Base-by-base conservation (phyloP, 2,888 invertebrate species). In the Panzeria rudis region DNA sequence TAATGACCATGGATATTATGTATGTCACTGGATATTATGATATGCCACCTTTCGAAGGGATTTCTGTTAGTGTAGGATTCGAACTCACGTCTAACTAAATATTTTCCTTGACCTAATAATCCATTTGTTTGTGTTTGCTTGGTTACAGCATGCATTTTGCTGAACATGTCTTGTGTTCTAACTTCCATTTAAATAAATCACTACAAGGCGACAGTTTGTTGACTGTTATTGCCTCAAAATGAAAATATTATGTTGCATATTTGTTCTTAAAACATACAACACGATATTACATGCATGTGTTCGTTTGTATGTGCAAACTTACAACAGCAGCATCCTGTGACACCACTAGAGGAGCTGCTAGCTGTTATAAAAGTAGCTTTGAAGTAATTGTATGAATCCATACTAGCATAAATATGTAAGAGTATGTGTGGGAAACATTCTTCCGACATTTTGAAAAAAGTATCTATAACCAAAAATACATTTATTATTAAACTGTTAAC, bases 201-300 rank as follows among this genome's bases (percentile, higher is more conserved):
- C 86, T 71, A 84, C 54, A 75, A 86, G 83, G 75, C 79, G 87
- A 87, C 86, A 87, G 84, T 85, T 86, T 86, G 86, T 85, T 87
- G 87, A 87, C 87, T 83, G 87, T 87, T 87, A 87, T 87, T 87
- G 87, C 87, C 86, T 87, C 84, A 56, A 86, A 87, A 85, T 87
- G 86, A 86, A 87, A 87, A 86, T 86, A 87, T 87, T 84, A 84
- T 83, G 61, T 82, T 82, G 85, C 85, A 85, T 85, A 78, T 71
- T 78, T 69, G 29, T 52, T 50, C 32, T 56, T 71, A 20, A 38
- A 66, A 35, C 41, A 64, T 44, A 76, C 66, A 54, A 66, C 54
- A 38, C 47, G 17, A 47, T 38, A 7, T 73, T 62, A 52, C n/a
- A 71, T 71, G 32, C 17, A 41, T 9, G 4, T 52, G 62, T 38